Base-by-base conservation (phyloP, 2,888 invertebrate genomes). In the Coelogynopora nodosa region DNA sequence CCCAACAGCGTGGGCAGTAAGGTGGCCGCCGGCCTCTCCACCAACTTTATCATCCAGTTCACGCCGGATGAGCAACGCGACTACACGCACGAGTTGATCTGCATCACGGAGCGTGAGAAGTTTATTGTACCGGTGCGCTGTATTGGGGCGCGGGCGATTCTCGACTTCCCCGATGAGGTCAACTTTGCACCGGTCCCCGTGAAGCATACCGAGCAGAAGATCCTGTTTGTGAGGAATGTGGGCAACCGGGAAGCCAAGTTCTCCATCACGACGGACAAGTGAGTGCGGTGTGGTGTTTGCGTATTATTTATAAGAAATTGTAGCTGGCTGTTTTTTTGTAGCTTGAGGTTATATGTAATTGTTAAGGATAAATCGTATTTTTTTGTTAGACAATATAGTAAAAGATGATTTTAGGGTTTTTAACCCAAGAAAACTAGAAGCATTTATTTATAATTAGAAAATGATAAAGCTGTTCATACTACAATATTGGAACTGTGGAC, bases 11-110 rank as follows among this genome's bases (percentile, higher is more conserved):
- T 91, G 18, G 90, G 91, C 30, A 89, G 92, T 88, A 94, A 94
- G 89, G 91, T 95, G 28, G 95, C 95, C 0, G 94, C 95, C 23
- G 95, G 95, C 74, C 94, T 95, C 89, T 93, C 94, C 27, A 93
- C 94, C 49, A 92, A 93, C 0, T 94, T 94, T 89, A 93, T 93
- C 2, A 91, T 95, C 1, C 93, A 93, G 82, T 95, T 95, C 90
- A 92, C 90, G 81, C 94, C 95, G 0, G 92, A 93, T 87, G 91
- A 91, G 88, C 90, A 91, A 85, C 89, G 91, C 91, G 92, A 92
- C 88, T 92, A 92, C 88, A 89, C 89, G 30, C 92, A 92, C 88
- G 91, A 92, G 87, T 89, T 92, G 27, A 89, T 91, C n/a, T 91
- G 92, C 87, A 90, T 90, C 86, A 92, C 92, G 28, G 92, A 92